Conservation (phyloP, 2,888 invertebrate genomes). For the Hermodice carunculata region DNA sequence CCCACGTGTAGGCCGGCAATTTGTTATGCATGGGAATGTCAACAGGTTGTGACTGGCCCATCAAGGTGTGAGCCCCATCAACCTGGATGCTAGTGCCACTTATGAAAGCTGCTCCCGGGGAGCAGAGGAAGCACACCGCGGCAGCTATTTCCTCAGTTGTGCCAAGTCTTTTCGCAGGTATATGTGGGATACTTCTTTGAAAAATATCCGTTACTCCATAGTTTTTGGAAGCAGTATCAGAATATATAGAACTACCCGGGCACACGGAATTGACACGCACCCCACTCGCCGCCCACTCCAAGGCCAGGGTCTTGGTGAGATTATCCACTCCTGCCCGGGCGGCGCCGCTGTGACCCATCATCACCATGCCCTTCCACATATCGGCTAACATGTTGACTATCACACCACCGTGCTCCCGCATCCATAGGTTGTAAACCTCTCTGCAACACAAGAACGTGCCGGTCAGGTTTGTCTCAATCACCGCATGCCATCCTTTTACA, state of each 20-base stretch:
- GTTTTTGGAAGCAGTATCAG: slow-evolving; percentile 72
- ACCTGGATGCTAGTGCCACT: slow-evolving; percentile 71
- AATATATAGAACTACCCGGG: slow-evolving; percentile 71
- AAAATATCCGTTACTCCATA: slow-evolving; percentile 69
- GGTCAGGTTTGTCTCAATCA: slow-evolving; percentile 72
- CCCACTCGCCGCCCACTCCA: slow-evolving; percentile 72
- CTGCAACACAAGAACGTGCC: slow-evolving; percentile 72
- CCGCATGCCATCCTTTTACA: slow-evolving; percentile 72
- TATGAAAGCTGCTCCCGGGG: slow-evolving; percentile 71
- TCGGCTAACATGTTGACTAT: slow-evolving; percentile 73
- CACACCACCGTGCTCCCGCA: slow-evolving; percentile 71
- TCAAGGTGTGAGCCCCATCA: slow-evolving; percentile 70
- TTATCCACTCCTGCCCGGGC: slow-evolving; percentile 72
- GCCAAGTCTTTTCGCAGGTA: slow-evolving; percentile 71
- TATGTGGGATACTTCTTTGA: slow-evolving; percentile 48
- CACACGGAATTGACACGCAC: slow-evolving; percentile 72
- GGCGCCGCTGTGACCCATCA: slow-evolving; percentile 73
- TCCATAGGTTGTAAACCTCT: slow-evolving; percentile 71
- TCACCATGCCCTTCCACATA: slow-evolving; percentile 71
- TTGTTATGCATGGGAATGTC: too few relatives aligned
- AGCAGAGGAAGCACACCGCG: slow-evolving; percentile 71
- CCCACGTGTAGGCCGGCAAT: too few relatives aligned
- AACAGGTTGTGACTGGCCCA: too few relatives aligned
- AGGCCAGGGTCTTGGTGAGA: slow-evolving; percentile 71
- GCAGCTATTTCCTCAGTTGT: slow-evolving; percentile 71